These are phyloP conservation scores for Cephus cinctus DNA, from an alignment of 1,140 invertebrate genomes.

Conservation along the genomic window DNA sequence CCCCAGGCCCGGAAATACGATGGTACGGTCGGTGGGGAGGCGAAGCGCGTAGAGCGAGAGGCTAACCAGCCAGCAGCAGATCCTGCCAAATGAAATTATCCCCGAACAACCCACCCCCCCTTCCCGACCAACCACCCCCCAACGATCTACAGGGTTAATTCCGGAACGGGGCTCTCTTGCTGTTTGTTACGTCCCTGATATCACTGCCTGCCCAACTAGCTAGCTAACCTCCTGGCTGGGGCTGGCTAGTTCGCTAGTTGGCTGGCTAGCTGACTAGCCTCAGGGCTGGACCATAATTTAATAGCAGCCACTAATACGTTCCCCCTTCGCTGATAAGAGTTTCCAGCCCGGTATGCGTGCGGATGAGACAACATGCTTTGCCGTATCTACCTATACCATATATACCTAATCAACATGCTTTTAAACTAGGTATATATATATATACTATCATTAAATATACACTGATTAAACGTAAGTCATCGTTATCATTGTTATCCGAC, in stretches of 20 bases:
- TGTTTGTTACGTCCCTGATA: constrained; percentile 39
- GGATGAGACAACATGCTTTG: not conserved
- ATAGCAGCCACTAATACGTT: constrained; percentile 45
- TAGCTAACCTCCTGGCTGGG: constrained; percentile 34
- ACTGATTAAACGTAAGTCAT: too few relatives aligned
- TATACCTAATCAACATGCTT: not conserved
- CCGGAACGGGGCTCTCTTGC: constrained; percentile 24
- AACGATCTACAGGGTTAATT: constrained; percentile 43
- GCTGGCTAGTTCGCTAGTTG: constrained; percentile 36
- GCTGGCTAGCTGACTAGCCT: too few relatives aligned
- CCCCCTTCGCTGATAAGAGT: constrained; percentile 39
- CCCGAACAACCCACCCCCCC: too few relatives aligned
- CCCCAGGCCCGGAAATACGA: not conserved
- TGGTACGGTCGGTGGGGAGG: constrained; percentile 13
- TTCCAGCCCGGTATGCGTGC: not conserved
- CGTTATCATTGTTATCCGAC: too few relatives aligned
- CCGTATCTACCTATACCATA: not conserved
- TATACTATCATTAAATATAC: too few relatives aligned
- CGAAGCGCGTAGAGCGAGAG: constrained; percentile 12
- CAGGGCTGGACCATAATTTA: constrained; percentile 43
- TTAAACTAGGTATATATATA: too few relatives aligned
- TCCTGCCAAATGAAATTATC: constrained; percentile 52
- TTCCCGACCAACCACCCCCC: too few relatives aligned
- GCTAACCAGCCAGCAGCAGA: constrained; percentile 19
- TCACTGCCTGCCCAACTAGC: constrained; percentile 31